These are phyloP conservation scores for Limnephilus lunatus DNA, from an alignment of 2,888 invertebrate genomes.

Conservation along the genomic window DNA sequence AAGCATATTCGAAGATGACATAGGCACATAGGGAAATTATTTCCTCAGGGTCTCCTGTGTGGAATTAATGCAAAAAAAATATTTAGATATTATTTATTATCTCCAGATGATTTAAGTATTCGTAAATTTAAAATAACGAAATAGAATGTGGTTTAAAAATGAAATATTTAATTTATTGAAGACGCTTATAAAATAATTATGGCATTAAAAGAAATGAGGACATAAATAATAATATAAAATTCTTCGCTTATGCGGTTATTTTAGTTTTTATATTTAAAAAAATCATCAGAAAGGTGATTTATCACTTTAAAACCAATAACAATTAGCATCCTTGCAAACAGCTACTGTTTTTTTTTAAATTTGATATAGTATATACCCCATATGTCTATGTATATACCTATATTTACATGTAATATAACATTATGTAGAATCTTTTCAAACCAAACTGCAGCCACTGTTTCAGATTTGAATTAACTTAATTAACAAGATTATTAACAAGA, in stretches of 20 bases:
- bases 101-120: neutral
- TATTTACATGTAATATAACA: too few relatives aligned
- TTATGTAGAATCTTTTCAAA: neutral
- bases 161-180: neutral
- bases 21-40: too few relatives aligned
- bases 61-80: too few relatives aligned
- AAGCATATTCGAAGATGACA: too few relatives aligned
- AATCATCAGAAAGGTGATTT: too few relatives aligned
- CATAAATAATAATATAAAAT: neutral
- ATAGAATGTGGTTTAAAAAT: neutral
- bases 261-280: neutral
- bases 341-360: neutral
- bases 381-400: neutral
- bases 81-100: too few relatives aligned
- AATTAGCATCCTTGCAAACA: neutral
- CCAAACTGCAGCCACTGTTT: neutral
- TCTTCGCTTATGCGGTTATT: neutral
- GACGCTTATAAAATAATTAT: neutral
- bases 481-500: too few relatives aligned
- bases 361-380: too few relatives aligned
- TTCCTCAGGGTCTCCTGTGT: too few relatives aligned
- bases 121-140: neutral
- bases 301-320: neutral
- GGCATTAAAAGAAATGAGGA: neutral
- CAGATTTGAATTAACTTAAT: neutral